Percentiles rank a stretch among this genome's conserved stretches.
Evolutionary conservation across 2,797 vertebrate species (phyloP).

Genomic region (Darevskia mixta): DNA sequence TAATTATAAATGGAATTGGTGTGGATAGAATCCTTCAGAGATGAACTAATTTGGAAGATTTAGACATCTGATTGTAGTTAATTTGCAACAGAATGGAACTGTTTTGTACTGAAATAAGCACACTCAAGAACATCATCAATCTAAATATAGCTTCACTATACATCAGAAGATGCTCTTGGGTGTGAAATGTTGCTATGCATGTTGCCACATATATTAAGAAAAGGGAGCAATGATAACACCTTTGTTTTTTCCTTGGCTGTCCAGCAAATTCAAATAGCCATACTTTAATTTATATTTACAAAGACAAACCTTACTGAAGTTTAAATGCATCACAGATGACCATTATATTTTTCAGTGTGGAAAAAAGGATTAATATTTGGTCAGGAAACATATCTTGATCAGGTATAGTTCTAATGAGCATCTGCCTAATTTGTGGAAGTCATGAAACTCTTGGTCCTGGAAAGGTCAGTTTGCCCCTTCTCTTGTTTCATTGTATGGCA

Average conservation of each 20-base stretch:
- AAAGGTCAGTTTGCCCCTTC: no score
- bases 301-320: neutral
- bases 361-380: neutral
- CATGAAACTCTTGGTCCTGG: no score
- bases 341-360: neutral
- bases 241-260: neutral
- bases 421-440: neutral
- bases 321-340: neutral
- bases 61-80: neutral
- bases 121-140: neutral
- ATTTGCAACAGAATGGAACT: neutral
- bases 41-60: neutral
- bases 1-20: neutral
- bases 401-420: neutral
- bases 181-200: neutral
- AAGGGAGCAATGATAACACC: neutral
- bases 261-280: neutral
- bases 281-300: neutral
- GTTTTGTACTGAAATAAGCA: neutral
- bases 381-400: neutral
- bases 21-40: neutral
- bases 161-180: neutral
- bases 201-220: neutral
- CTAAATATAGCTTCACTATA: neutral
- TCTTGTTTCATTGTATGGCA: no score